Evolutionary conservation across 2,113 vertebrate genomes (phyloP).

Genomic region (sheep (Ovis aries)): ARS-UI_Ramb_v3.0 NC_056072.1:55537001-55537500

Average conservation of each 20-base stretch:
- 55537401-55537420: constrained; percentile 59
- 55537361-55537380: background rate
- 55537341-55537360: background rate
- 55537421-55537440: constrained; percentile 50
- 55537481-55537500: constrained; percentile 64
- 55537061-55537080: background rate
- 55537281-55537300: background rate
- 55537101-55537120: background rate
- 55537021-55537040: background rate
- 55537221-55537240: background rate
- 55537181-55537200: rapidly evolving
- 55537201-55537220: rapidly evolving
- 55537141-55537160: background rate
- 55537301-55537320: background rate
- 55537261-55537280: rapidly evolving
- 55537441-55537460: constrained; percentile 60
- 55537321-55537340: background rate
- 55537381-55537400: constrained; percentile 53
- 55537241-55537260: rapidly evolving
- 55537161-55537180: background rate
- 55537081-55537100: background rate
- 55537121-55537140: background rate
- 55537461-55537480: constrained; percentile 68
- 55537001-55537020: background rate
- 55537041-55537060: rapidly evolving